Evolutionary conservation across 2,113 vertebrate species (phyloP), one percentile per base, ranked within the genome.

Genomic region (Eptesicus fuscus): DNA sequence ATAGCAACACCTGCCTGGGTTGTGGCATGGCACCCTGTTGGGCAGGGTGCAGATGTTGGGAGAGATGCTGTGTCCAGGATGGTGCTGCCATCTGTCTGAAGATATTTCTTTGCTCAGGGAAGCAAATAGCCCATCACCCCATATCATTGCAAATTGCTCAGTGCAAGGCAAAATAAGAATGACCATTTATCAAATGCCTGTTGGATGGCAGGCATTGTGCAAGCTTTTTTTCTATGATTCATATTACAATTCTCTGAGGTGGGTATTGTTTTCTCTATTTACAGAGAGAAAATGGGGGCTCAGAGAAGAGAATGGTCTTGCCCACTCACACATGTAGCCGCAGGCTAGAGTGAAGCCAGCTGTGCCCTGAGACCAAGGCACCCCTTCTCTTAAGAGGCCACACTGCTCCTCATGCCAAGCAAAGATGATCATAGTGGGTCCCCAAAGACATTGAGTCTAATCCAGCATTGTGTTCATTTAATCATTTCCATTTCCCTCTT

Each of bases 1-100:
- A 97, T 88, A 80, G 77, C 91, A 96, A 97, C 97, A 96, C 94
- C 97, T 95, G 97, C 97, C 95, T 93, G 96, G 90, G 92, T 97
- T 80, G 83, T 91, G 94, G 96, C 88, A 82, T 96, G 96, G 94
- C 35, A 96, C 97, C 97, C 97, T 65, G 91, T 94, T 32, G 0
- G 2, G 91, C 93, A 76, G 86, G 87, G 83, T 95, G 90, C 90
- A 65, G 93, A 83, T 95, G 0, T 0, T 83, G 47, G 20, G 44
- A 78, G 63, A 70, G 74, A 23, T n/a, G 20, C 44, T 40, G 25
- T 40, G 30, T 32, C 3, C 59, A 32, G 44, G 47, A 78, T 67
- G 37, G 9, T 25, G 63, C 85, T 53, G 12, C 80, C 42, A 20
- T 87, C 51, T 90, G 22, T 44, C 44, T 35, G 82, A 87, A 96